These are phyloP conservation scores for Scaptodrosophila lebanonensis DNA, from an alignment of 1,140 invertebrate species.

Conservation along the genomic window DNA sequence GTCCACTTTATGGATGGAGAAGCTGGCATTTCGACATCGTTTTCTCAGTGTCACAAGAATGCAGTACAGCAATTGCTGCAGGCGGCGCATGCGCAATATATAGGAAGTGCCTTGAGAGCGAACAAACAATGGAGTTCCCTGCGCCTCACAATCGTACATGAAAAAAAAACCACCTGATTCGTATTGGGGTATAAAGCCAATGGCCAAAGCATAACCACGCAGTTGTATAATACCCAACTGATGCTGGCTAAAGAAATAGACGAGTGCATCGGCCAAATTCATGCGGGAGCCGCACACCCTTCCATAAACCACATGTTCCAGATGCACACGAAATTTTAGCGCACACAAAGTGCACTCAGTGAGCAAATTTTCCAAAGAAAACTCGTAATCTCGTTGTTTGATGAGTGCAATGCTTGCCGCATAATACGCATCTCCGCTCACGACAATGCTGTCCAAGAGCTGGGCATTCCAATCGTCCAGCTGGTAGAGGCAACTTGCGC, in stretches of 20 bases:
- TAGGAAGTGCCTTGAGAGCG: slow-evolving; percentile 78
- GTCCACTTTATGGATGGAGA: slow-evolving; percentile 40
- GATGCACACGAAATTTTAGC: slow-evolving; percentile 78
- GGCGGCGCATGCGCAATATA: slow-evolving; percentile 78
- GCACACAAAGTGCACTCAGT: slow-evolving; percentile 76
- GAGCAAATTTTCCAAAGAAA: slow-evolving; percentile 76
- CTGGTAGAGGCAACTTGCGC: slow-evolving; percentile 78
- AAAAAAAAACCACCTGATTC: slow-evolving; percentile 77
- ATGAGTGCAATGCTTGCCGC: slow-evolving; percentile 76
- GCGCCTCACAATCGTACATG: slow-evolving; percentile 80
- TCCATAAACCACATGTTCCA: slow-evolving; percentile 78
- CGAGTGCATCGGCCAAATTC: slow-evolving; percentile 79
- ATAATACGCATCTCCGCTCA: slow-evolving; percentile 78
- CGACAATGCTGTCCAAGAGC: slow-evolving; percentile 79
- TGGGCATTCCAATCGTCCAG: slow-evolving; percentile 79
- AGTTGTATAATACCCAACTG: slow-evolving; percentile 78
- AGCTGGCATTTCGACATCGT: slow-evolving; percentile 12
- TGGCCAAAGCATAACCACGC: slow-evolving; percentile 78
- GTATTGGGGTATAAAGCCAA: slow-evolving; percentile 77
- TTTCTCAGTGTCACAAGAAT: slow-evolving; percentile 77
- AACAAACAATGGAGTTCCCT: slow-evolving; percentile 78
- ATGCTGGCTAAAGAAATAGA: slow-evolving; percentile 78
- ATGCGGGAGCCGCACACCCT: slow-evolving; percentile 78
- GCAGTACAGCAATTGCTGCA: slow-evolving; percentile 79
- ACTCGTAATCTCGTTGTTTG: slow-evolving; percentile 76